Evolutionary conservation across 1,140 invertebrate species (phyloP).

Genomic region (Pogonus chalceus): DNA sequence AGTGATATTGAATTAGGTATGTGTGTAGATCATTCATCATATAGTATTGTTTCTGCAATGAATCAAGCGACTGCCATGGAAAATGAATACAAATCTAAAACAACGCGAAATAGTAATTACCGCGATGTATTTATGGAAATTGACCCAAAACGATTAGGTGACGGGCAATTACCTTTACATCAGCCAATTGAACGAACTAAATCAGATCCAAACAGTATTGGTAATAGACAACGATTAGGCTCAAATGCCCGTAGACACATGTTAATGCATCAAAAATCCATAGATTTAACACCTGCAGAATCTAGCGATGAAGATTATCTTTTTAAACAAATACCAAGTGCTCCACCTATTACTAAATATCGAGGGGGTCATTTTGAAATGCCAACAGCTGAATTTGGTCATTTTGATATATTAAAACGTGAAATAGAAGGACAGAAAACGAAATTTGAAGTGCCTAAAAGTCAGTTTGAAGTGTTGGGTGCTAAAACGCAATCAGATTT

Average conservation of each 20-base stretch:
- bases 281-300: conserved; percentile 71
- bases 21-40: conserved; percentile 21
- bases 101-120: conserved; percentile 18
- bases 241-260: conserved; percentile 60
- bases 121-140: conserved; percentile 32
- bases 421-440: conserved; percentile 34
- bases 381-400: conserved; percentile 46
- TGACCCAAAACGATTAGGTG: conserved; percentile 25
- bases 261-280: conserved; percentile 77
- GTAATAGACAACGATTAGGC: conserved; percentile 55
- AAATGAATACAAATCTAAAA: conserved; percentile 15
- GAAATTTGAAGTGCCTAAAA: conserved; percentile 47
- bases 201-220: conserved; percentile 68
- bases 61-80: conserved; percentile 20
- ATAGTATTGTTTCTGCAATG: conserved; percentile 27
- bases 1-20: conserved; percentile 21
- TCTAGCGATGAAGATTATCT: conserved; percentile 69
- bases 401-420: conserved; percentile 51
- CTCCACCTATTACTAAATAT: conserved; percentile 50
- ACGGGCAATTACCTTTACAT: conserved; percentile 37
- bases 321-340: conserved; percentile 58
- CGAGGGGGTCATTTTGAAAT: conserved; percentile 34
- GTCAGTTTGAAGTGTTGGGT: conserved; percentile 34
- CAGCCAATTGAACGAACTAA: conserved; percentile 70
- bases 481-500: conserved; percentile 34